Conservation (phyloP, 2,113 vertebrate genomes). For the Elachura formosa region DNA sequence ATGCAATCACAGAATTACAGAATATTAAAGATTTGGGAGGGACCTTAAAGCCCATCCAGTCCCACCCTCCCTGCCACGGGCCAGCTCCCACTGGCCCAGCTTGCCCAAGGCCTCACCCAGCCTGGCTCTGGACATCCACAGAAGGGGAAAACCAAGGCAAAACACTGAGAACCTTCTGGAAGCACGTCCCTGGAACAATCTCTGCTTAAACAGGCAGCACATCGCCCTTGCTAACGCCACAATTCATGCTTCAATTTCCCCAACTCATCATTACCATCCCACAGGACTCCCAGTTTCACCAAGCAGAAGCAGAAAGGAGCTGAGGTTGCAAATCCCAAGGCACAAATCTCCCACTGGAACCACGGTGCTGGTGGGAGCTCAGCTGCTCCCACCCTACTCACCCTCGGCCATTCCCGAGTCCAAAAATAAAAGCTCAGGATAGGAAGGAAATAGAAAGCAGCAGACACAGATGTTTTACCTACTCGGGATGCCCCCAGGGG, state of each 20-base stretch:
- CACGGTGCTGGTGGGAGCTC: neutral
- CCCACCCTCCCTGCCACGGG: neutral
- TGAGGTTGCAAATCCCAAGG: neutral
- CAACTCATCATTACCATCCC: neutral
- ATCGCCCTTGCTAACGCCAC: neutral
- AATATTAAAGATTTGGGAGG: accelerated
- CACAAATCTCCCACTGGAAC: neutral
- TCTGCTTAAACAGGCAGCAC: neutral
- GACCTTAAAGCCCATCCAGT: neutral
- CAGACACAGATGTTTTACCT: constrained; percentile 49
- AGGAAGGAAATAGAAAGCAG: too few species aligned
- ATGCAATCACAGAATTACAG: too few species aligned
- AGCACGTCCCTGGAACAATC: neutral
- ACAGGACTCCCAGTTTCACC: neutral
- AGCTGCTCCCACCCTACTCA: accelerated
- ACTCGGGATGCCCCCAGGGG: neutral
- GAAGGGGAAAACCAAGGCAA: neutral
- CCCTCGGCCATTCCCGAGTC: neutral
- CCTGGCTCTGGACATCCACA: neutral
- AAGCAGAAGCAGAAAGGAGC: neutral
- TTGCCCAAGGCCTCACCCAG: neutral
- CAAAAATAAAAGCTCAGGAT: neutral
- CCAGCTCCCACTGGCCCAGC: neutral
- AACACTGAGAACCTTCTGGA: neutral
- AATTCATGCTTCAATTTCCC: neutral